phyloP scores from a whole-genome alignment of 2,113 vertebrate species.

The Poeciliopsis occidentalis region DNA sequence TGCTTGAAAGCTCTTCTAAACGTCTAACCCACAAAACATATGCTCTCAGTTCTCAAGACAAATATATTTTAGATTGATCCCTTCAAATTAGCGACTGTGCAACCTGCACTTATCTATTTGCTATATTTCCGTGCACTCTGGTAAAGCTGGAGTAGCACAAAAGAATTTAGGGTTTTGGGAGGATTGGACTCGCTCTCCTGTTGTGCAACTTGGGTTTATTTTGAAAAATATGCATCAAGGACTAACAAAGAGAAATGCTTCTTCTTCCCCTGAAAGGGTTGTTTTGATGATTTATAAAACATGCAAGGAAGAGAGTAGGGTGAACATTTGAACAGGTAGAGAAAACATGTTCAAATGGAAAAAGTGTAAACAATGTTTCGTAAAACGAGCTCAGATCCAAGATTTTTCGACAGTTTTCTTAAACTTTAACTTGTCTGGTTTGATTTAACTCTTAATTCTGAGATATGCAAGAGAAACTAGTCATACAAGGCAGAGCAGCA shows the following conservation, averaged over 20 bases:
- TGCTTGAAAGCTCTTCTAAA: conserved; percentile 37
- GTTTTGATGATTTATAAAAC: conserved; percentile 40
- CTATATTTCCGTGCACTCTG: conserved; percentile 19
- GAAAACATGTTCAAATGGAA: neutral
- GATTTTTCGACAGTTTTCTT: neutral
- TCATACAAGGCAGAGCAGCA: too few relatives aligned
- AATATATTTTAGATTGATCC: conserved; percentile 53
- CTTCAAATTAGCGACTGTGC: conserved; percentile 21
- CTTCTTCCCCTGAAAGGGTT: conserved; percentile 26
- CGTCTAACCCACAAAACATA: conserved; percentile 30
- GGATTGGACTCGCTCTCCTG: neutral
- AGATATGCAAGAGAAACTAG: too few relatives aligned
- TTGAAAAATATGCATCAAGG: neutral
- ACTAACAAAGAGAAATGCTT: conserved; percentile 17
- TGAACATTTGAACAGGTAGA: neutral
- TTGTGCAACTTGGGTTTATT: conserved; percentile 10
- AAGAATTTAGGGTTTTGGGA: conserved; percentile 10
- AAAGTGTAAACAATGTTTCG: neutral
- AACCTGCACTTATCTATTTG: conserved; percentile 22
- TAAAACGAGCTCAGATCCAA: neutral
- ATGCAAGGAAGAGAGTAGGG: conserved; percentile 23
- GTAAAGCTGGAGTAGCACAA: conserved; percentile 5
- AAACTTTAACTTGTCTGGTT: neutral
- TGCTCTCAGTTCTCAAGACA: conserved; percentile 27
- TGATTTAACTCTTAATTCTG: too few relatives aligned